phyloP scores from a whole-genome alignment of 2,113 vertebrate genomes.

The Mus spicilegus region DNA sequence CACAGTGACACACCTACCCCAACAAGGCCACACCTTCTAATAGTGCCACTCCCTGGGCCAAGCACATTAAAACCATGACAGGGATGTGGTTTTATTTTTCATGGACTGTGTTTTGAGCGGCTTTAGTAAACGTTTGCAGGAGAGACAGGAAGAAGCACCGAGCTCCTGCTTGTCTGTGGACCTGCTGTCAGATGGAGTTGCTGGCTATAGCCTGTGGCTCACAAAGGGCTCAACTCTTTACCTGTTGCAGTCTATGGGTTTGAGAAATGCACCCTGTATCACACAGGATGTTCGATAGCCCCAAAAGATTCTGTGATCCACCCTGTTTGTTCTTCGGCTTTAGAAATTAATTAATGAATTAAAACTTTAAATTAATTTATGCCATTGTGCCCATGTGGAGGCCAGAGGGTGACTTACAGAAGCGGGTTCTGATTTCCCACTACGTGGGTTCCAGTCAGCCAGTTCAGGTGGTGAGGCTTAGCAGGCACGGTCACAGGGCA shows the following conservation, averaged over 20 bases:
- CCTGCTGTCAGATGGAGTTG: too few relatives aligned
- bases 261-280: not conserved
- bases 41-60: too few relatives aligned
- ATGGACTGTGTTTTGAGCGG: not conserved
- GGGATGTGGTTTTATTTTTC: not conserved
- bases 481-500: not conserved
- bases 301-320: accelerated
- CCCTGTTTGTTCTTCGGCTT: not conserved
- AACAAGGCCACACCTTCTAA: too few relatives aligned
- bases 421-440: not conserved
- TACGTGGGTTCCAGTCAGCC: not conserved
- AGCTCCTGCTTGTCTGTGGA: not conserved
- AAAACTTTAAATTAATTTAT: not conserved
- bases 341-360: not conserved
- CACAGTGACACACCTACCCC: too few relatives aligned
- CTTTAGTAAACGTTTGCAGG: not conserved
- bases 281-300: not conserved
- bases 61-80: too few relatives aligned
- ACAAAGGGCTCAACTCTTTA: accelerated
- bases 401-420: not conserved
- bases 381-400: not conserved
- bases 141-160: not conserved
- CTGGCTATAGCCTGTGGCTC: accelerated
- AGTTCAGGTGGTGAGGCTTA: not conserved
- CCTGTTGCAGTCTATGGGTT: accelerated